These are phyloP conservation scores for Eumeta japonica DNA, from an alignment of 1,140 invertebrate genomes.

Conservation along the genomic window DNA sequence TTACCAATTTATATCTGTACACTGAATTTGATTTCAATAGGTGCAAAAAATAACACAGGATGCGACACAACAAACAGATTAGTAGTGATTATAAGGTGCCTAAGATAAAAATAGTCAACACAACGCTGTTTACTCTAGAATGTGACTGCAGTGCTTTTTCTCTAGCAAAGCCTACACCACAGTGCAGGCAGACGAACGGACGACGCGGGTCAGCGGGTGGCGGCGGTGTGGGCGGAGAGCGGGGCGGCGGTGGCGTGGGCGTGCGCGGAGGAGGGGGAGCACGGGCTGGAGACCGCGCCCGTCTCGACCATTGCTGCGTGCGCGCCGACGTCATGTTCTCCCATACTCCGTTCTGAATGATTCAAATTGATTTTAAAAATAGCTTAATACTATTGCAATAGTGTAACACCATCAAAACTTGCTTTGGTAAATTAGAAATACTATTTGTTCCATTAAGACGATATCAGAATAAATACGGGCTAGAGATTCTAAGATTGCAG, in stretches of 20 bases:
- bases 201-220: slow-evolving; percentile 70
- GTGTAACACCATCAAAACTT: no score
- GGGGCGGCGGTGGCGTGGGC: slow-evolving; percentile 11
- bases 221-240: slow-evolving; percentile 17
- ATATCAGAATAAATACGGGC: no score
- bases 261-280: slow-evolving; percentile 12
- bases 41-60: no score
- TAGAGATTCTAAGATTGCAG: no score
- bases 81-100: no score
- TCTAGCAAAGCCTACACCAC: slow-evolving; percentile 74
- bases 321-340: slow-evolving; percentile 51
- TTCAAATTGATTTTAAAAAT: background rate
- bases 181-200: slow-evolving; percentile 78
- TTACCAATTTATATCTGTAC: no score
- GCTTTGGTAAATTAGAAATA: no score
- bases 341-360: slow-evolving; percentile 28
- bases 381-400: background rate
- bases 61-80: no score
- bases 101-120: no score
- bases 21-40: no score
- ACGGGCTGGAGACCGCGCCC: slow-evolving; percentile 27
- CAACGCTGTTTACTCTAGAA: slow-evolving; percentile 57
- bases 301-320: slow-evolving; percentile 50
- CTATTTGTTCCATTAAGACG: no score
- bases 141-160: slow-evolving; percentile 79